Evolutionary conservation across 2,797 vertebrate species (phyloP), one percentile per base, ranked within the genome.

Genomic region (Uromys caudimaculatus): DNA sequence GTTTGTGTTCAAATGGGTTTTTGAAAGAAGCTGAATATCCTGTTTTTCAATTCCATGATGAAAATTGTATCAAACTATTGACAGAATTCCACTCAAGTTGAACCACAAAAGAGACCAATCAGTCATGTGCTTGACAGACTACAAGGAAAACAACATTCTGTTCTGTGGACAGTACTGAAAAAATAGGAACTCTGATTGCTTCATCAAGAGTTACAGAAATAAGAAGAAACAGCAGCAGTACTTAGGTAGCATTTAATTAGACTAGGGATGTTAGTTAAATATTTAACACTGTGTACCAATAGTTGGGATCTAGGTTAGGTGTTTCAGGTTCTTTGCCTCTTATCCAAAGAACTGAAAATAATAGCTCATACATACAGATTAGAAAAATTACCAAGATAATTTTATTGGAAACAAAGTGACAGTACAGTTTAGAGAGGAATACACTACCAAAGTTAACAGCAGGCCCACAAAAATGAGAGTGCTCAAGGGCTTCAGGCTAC

Each of bases 11-110:
- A 96, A 60, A 64, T 12, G 32, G 76, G 54, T 88, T 96, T 96
- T 87, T 96, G 64, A 93, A 95, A 90, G 58, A 93, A 85, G 38
- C 19, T 17, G 17, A 94, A 93, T 89, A 67, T 89, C 32, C 90
- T 83, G 47, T 91, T 92, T 92, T 93, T 93, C 71, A 82, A 73
- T 67, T 92, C 77, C 44, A 58, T 78, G 54, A 89, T 27, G 89
- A 77, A 82, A 96, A 94, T 91, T 85, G 67, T 52, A 62, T 79
- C 87, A 84, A 44, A 52, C 52, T 94, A 47, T 17, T 94, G 94
- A 88, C 92, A 87, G 38, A 78, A 86, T 93, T 93, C 35, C 44
- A 76, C 24, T 91, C 52, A 64, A 64, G 54, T 24, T 89, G 32
- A 89, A 78, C 23, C 54, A 84, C 32, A 69, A 58, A 79, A 71